Base-by-base conservation (phyloP, 2,113 vertebrate genomes). In the Salvelinus alpinus region DNA sequence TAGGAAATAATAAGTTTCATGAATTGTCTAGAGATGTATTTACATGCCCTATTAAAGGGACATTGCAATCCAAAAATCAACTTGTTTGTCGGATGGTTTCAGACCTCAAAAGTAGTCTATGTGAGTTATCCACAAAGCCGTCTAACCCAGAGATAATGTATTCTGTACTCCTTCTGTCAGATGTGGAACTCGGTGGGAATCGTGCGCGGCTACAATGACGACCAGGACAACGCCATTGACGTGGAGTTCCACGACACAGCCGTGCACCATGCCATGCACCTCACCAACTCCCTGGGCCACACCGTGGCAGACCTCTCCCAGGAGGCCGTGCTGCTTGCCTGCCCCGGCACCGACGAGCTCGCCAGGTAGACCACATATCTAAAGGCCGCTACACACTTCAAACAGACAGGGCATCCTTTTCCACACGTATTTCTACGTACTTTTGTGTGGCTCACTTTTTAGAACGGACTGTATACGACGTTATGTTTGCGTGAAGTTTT, bases 181-280 rank as follows among this genome's bases (percentile, higher is more conserved):
- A 89, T 95, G 13, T 99, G 98, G 98, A 99, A 99, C 83, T 99
- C 97, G 0, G 73, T 97, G 64, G 97, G 97, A 0, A 96, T 98
- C 22, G 91, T 99, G 72, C 96, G 97, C 34, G 94, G 96, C 73
- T 99, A 99, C 92, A 97, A 94, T 6, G 97, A 99, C 7, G 97
- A 99, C 24, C 95, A 97, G 85, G 97, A 99, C 90, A 97, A 95
- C 24, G 97, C 97, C 75, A 94, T 99, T 0, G 98, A 99, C 11
- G 81, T 99, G 31, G 98, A 99, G 72, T 99, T 99, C 76, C 98
- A 99, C 0, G 96, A 99, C 87, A 92, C 95, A 0, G 96, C 97
- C 0, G 74, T 99, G 59, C 96, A 99, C 64, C 98, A 99, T 0
- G 94, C 96, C 62, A 97, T 97, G 22, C 98, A 99, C 88, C 93